These are phyloP conservation scores for Mercenaria mercenaria DNA, from an alignment of 1,140 invertebrate species.

Conservation along the genomic window DNA sequence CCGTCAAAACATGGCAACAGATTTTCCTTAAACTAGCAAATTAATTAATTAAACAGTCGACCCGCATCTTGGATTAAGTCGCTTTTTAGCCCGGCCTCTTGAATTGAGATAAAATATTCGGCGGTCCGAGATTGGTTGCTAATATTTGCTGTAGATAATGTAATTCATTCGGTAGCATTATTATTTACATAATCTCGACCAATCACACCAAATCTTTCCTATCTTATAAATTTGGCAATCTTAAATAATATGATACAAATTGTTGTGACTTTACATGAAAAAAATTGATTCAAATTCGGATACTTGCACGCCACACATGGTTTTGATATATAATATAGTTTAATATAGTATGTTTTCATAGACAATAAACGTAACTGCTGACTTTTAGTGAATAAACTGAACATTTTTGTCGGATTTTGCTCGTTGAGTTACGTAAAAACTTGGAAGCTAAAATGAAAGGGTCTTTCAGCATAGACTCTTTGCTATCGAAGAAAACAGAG, in stretches of 20 bases:
- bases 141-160: conserved; percentile 58
- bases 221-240: conserved; percentile 60
- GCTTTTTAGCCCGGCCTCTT: not conserved
- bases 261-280: not conserved
- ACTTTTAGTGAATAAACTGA: not conserved
- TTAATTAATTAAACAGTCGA: conserved; percentile 58
- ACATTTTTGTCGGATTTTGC: not conserved
- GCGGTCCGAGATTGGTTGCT: conserved; percentile 28
- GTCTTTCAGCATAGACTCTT: conserved; percentile 83
- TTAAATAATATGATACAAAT: conserved; percentile 47
- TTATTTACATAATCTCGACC: conserved; percentile 51
- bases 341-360: not conserved
- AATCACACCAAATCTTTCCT: conserved; percentile 5
- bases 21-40: conserved; percentile 41
- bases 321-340: too few species aligned
- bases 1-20: conserved; percentile 39
- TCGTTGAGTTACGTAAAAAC: not conserved
- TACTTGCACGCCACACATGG: not conserved
- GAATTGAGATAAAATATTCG: conserved; percentile 66
- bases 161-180: not conserved
- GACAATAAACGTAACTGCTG: not conserved
- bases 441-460: conserved; percentile 62
- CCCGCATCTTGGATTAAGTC: not conserved
- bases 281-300: not conserved
- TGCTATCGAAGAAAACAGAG: conserved; percentile 76